Evolutionary conservation across 2,888 invertebrate genomes (phyloP), one percentile per base, ranked within the genome.

Genomic region (Cephus sareptanus): DNA sequence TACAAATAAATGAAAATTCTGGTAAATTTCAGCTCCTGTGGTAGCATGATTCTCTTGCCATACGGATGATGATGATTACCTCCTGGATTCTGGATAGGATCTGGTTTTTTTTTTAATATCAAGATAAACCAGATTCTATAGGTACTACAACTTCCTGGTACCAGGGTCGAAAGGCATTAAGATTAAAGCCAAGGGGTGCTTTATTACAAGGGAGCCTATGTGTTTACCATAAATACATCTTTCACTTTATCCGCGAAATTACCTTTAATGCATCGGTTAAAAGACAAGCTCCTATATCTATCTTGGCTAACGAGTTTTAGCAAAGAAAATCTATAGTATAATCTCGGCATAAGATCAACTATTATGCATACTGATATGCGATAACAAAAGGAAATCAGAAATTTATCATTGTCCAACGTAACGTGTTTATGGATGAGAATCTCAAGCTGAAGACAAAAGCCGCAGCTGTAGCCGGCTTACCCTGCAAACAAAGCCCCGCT

Each of bases 401-500:
- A 56, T 56, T 56, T 56, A 56, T 56, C 56, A 56, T 23, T 56
- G 56, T 56, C 56, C 23, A 56, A 56, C 56, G 56, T 56, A 56
- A 56, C 56, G 56, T 56, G 23, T 56, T 56, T 56, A 56, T 2
- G 56, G 1, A 9, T 9, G 56, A 56, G 23, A 23, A 23, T 56
- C 23, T 56, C 56, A 56, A 56, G 56, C 56, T 23, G 56, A 56
- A 9, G 23, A 56, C 23, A 23, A 23, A 23, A 56, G 56, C 56
- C 56, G 56, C 56, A 56, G 56, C 56, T 56, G 56, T 56, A 23
- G 56, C 56, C 23, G 56, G 56, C 56, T 56, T 23, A 56, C 56
- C 56, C 23, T 23, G 56, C 77, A 76, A 79, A 79, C 79, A 71
- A 75, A 77, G 68, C 56, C 69, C 75, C 77, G 74, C 73, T 74